These are phyloP conservation scores for Ennomos quercinarius DNA, from an alignment of 2,888 invertebrate species.

Conservation along the genomic window DNA sequence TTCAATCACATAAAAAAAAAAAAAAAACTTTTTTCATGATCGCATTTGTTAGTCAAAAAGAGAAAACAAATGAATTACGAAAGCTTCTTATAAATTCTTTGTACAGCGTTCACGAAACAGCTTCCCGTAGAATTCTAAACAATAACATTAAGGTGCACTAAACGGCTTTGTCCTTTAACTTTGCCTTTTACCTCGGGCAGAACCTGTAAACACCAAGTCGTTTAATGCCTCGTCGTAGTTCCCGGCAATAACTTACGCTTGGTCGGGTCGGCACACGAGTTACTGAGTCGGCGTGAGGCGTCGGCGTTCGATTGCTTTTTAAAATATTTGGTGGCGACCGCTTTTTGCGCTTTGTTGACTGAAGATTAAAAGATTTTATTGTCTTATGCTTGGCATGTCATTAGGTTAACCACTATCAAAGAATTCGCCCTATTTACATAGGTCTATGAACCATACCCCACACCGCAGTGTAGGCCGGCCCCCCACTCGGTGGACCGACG, in stretches of 20 bases:
- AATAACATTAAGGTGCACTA: slow-evolving; percentile 18
- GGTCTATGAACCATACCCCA: too few species aligned
- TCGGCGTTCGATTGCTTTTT: slow-evolving; percentile 33
- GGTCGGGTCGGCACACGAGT: slow-evolving; percentile 17
- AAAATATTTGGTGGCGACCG: slow-evolving; percentile 23
- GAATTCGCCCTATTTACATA: too few species aligned
- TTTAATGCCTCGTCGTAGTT: slow-evolving; percentile 20
- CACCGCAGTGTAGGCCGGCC: too few species aligned
- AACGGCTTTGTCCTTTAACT: slow-evolving; percentile 13
- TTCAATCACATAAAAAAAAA: too few species aligned
- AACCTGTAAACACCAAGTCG: slow-evolving; percentile 27
- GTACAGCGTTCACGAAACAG: too few species aligned
- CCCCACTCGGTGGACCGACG: too few species aligned
- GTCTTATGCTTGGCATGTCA: too few species aligned
- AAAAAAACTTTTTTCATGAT: too few species aligned
- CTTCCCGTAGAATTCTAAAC: slow-evolving; percentile 1
- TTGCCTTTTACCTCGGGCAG: neutral
- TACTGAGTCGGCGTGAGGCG: slow-evolving; percentile 5
- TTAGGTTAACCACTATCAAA: too few species aligned
- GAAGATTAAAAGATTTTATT: neutral
- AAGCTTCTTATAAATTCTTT: too few species aligned
- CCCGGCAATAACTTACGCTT: slow-evolving; percentile 35
- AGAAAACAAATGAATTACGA: too few species aligned
- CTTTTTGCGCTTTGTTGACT: slow-evolving; percentile 10
- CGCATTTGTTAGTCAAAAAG: too few species aligned